Conservation (phyloP, 2,888 invertebrate species). For the Eulithis prunata region DNA sequence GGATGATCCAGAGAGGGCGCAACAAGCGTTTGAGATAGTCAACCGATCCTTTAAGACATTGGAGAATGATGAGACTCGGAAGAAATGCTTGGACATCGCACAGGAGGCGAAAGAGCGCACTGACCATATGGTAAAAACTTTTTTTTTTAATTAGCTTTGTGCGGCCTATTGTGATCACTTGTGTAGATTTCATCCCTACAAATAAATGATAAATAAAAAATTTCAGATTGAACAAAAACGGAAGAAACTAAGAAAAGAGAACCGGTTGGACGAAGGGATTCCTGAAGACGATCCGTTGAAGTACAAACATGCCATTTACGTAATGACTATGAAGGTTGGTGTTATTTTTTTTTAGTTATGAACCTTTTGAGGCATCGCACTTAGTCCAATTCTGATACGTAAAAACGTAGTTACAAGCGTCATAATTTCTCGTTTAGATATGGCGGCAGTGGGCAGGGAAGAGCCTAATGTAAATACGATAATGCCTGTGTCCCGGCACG, state of each 20-base stretch:
- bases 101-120: constrained; percentile 98
- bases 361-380: too few species aligned
- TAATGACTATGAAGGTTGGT: constrained; percentile 97
- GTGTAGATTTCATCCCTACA: too few species aligned
- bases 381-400: too few species aligned
- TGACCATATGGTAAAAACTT: constrained; percentile 92
- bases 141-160: too few species aligned
- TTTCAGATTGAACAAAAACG: constrained; percentile 94
- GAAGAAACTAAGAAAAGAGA: constrained; percentile 97
- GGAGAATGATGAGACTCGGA: constrained; percentile 96
- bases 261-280: constrained; percentile 88
- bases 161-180: too few species aligned
- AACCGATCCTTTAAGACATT: constrained; percentile 98
- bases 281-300: constrained; percentile 94
- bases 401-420: too few species aligned
- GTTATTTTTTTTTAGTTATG: too few species aligned
- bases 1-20: constrained; percentile 97
- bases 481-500: too few species aligned
- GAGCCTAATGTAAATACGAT: too few species aligned
- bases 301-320: constrained; percentile 96
- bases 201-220: background rate
- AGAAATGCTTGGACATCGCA: constrained; percentile 97
- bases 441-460: too few species aligned
- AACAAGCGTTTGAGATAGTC: constrained; percentile 96
- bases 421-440: too few species aligned